Evolutionary conservation across 2,113 vertebrate genomes (phyloP), one percentile per base, ranked within the genome.

Genomic region (Archocentrus centrarchus): DNA sequence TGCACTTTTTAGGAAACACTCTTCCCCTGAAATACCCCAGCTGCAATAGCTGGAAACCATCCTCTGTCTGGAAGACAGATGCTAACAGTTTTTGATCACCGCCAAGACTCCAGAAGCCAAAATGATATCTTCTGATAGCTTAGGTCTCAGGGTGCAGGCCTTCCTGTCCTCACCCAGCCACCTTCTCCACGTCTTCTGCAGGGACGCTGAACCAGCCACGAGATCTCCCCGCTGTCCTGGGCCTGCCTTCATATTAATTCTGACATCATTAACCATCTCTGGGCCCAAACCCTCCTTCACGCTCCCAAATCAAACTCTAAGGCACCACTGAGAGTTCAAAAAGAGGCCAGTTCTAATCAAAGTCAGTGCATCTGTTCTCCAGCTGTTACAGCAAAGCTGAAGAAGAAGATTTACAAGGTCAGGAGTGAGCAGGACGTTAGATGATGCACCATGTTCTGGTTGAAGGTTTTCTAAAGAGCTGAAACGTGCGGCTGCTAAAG

Each of bases 1-100:
- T 62, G 80, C 66, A 80, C 57, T 84, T 60, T 61, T 81, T 3
- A 39, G 11, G n/a, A 13, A 73, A 58, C 64, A 24, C 50, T 53
- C 32, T 55, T 73, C 27, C 27, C 11, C 47, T 64, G 35, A 61
- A 30, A 35, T 30, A 20, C 66, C 53, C 47, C 47, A 35, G 68
- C 47, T 73, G 14, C 27, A 17, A 47, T 32, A 53, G 30, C 53
- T 44, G 53, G 47, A 32, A n/a, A 18, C 47, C 32, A 18, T 2
- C 14, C 5, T 3, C 77, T 35, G 24, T 8, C 20, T 3, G 50
- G 41, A 44, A 14, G 41, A 11, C 10, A 30, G 14, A 50, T 2
- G 0, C 44, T 30, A 53, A 70, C 18, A 2, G 1, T 53, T 6
- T 50, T 32, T 70, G 44, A 55, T 68, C 41, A 68, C 41, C 27